phyloP scores from a whole-genome alignment of 2,797 vertebrate genomes.

The Nyctalus aviator region DNA sequence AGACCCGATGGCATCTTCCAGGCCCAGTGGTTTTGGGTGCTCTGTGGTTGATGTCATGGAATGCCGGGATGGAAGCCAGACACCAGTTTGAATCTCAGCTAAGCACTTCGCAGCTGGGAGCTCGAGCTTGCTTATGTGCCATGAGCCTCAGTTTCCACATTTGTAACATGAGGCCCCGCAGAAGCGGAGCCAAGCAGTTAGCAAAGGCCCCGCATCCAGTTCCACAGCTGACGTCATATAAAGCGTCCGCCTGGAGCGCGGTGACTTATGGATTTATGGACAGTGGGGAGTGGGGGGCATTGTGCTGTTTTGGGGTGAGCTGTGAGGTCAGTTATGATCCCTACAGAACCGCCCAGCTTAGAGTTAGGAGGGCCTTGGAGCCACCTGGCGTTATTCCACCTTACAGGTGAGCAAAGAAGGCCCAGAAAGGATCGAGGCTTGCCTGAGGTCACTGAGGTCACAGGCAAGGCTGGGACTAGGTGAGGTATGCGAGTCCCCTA shows the following conservation, averaged over 20 bases:
- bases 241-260: not conserved
- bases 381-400: not conserved
- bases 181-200: not conserved
- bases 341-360: not conserved
- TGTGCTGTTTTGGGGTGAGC: not conserved
- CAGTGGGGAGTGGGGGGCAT: not conserved
- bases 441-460: not conserved
- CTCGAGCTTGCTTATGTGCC: not conserved
- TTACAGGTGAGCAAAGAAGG: not conserved
- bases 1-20: not conserved
- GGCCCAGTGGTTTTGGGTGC: constrained; percentile 6
- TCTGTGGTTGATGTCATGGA: not conserved
- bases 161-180: not conserved
- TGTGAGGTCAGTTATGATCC: not conserved
- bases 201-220: not conserved
- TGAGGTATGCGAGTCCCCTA: not conserved
- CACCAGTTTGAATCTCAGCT: not conserved
- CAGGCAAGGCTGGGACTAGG: not conserved
- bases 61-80: constrained; percentile 42
- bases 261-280: not conserved
- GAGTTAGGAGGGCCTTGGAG: not conserved
- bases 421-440: not conserved
- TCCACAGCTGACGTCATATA: accelerated
- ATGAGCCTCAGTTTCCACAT: not conserved
- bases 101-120: not conserved